Base-by-base conservation (phyloP, 64 coral and sea anemone genomes). In the Hydrozoanthus tunicans region DNA sequence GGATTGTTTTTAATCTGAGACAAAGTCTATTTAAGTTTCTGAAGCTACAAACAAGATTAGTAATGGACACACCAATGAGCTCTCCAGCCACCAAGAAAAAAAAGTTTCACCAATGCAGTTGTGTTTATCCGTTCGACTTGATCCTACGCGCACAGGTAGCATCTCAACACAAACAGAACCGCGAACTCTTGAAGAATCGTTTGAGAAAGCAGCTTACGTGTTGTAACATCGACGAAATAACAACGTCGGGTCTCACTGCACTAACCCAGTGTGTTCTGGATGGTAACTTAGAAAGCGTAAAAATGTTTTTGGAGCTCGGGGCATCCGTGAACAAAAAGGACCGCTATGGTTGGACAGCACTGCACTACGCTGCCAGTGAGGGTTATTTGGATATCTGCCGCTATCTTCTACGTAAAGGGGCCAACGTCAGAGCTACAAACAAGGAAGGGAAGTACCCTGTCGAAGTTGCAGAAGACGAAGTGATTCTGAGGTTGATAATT, bases 311-410 rank as follows among this genome's bases (percentile, higher is more conserved):
- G 51, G 94, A 95, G 23, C 90, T 99, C 5, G 97, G 97, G 9
- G 94, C 97, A 10, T 70, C 93, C 80, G 90, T 95, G 24, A 94
- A 99, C 69, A 99, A 96, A 56, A 93, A 76, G 25, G 97, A 95
- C 53, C 69, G 90, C 58, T 90, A 86, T 51, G 97, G 97, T 4
- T 99, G 92, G 94, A 94, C 97, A 0, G 53, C 97, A 4, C 64
- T 99, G 9, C 97, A 99, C 27, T 99, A 99, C 13, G 97, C 97
- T 7, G 97, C 94, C 2, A 99, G 92, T 17, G 97, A 99, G 73
- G 97, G 97, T 1, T 99, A 99, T 55, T 74, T 83, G 56, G 64
- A 95, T 6, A 96, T 99, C n/a, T 95, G 94, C 56, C 82, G 94
- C 6, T 96, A 59, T 83, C 91, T 99, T 60, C 73, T 99, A 14